A percentile compares a stretch with the other conserved stretches of the same genome.
Evolutionary conservation across 2,888 invertebrate genomes (phyloP).

Genomic region (Urechis unicinctus): DNA sequence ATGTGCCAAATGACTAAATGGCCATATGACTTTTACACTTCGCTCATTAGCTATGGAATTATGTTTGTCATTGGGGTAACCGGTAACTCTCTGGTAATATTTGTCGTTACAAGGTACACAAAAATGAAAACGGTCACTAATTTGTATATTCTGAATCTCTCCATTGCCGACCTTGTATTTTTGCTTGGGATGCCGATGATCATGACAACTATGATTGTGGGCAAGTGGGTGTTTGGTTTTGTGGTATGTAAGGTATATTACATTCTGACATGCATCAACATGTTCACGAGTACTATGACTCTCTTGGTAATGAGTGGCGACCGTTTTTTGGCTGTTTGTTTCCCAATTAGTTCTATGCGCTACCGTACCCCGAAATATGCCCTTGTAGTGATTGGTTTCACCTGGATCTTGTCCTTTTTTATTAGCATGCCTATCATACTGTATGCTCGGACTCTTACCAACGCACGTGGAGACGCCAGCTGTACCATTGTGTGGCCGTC

Average conservation of each 20-base stretch:
- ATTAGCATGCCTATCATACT: conserved; percentile 21
- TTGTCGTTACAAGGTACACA: conserved; percentile 20
- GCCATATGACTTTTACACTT: no score
- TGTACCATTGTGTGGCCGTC: conserved; percentile 18
- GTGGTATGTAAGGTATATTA: conserved; percentile 20
- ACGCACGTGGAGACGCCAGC: not conserved
- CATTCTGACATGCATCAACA: conserved; percentile 21
- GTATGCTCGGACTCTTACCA: conserved; percentile 8
- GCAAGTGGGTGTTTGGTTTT: conserved; percentile 20
- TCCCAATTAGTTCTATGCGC: conserved; percentile 18
- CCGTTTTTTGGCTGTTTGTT: conserved; percentile 22
- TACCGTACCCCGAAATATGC: conserved; percentile 20
- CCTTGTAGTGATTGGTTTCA: conserved; percentile 13
- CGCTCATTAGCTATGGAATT: not conserved
- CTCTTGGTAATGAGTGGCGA: conserved; percentile 22
- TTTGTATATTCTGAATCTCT: conserved; percentile 22
- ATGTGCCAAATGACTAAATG: no score
- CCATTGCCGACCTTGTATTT: conserved; percentile 21
- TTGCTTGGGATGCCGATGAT: conserved; percentile 21
- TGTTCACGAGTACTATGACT: conserved; percentile 23
- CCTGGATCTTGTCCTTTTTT: conserved; percentile 19
- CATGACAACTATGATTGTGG: conserved; percentile 15
- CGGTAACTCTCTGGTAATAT: conserved; percentile 20
- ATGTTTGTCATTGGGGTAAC: conserved; percentile 16
- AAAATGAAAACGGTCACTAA: conserved; percentile 26